Conservation (phyloP, 2,888 invertebrate genomes). For the Amphiduros pacificus region DNA sequence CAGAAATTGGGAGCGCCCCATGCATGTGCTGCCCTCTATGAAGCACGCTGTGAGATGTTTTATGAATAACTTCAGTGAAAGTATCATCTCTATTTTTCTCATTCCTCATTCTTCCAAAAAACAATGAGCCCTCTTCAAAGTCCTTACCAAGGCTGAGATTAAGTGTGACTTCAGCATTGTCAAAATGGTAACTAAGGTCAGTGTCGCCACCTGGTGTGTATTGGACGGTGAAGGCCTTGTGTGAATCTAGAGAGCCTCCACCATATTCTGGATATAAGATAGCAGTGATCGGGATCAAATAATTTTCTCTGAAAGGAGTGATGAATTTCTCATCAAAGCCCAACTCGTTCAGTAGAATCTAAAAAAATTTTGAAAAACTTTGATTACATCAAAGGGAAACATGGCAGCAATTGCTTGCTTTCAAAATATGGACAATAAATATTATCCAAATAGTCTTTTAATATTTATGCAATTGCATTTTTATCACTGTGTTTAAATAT, state of each 20-base stretch:
- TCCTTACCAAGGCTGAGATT: slow-evolving; percentile 58
- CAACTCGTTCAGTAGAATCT: slow-evolving; percentile 59
- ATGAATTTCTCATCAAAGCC: slow-evolving; percentile 57
- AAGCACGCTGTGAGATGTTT: slow-evolving; percentile 48
- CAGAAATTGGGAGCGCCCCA: slow-evolving; percentile 55
- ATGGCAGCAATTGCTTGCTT: background rate
- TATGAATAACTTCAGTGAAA: slow-evolving; percentile 38
- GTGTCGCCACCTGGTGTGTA: slow-evolving; percentile 54
- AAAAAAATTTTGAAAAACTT: slow-evolving; percentile 18
- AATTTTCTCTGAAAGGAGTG: slow-evolving; percentile 50
- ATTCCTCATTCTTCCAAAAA: slow-evolving; percentile 55
- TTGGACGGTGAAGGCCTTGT: slow-evolving; percentile 59
- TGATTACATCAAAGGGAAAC: background rate
- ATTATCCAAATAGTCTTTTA: background rate
- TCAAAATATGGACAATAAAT: background rate
- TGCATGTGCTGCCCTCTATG: slow-evolving; percentile 61
- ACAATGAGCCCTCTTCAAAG: slow-evolving; percentile 57
- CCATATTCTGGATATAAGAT: slow-evolving; percentile 56
- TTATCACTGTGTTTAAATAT: background rate
- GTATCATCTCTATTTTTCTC: slow-evolving; percentile 24
- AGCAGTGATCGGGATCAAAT: slow-evolving; percentile 50
- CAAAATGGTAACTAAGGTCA: slow-evolving; percentile 59
- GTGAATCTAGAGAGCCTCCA: slow-evolving; percentile 58
- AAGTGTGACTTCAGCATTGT: slow-evolving; percentile 61
- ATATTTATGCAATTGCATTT: background rate